A percentile compares a stretch with the other conserved stretches of the same genome.
Evolutionary conservation across 2,113 vertebrate genomes (phyloP).

Genomic region (Emydocephalus ijimae): DNA sequence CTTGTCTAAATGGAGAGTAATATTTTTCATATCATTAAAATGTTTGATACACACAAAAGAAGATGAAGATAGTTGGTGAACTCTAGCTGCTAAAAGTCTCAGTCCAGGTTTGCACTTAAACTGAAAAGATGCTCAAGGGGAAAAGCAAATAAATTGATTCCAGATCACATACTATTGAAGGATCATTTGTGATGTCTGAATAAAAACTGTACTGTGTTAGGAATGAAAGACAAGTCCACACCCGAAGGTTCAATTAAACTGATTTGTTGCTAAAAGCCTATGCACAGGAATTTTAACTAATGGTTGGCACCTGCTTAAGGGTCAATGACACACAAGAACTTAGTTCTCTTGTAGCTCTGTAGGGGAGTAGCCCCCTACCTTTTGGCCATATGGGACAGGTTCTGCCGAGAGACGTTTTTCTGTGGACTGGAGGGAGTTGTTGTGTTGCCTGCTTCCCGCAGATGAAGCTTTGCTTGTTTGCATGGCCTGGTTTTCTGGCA

Average conservation of each 20-base stretch:
- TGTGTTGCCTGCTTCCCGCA: background rate
- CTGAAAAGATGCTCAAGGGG: background rate
- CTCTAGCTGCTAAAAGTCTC: background rate
- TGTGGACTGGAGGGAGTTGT: background rate
- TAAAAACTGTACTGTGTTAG: background rate
- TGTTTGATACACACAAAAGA: background rate
- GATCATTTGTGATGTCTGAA: background rate
- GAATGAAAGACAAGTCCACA: background rate
- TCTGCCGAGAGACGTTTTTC: background rate
- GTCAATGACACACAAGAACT: background rate
- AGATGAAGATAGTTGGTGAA: background rate
- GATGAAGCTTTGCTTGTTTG: background rate
- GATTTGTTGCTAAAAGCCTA: background rate
- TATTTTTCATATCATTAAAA: background rate
- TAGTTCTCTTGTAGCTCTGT: background rate
- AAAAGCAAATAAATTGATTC: background rate
- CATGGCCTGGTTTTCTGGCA: background rate
- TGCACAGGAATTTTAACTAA: background rate
- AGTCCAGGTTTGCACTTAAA: background rate
- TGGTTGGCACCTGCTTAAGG: background rate
- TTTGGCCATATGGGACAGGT: background rate
- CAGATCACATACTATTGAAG: background rate
- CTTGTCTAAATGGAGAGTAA: background rate
- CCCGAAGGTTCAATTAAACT: background rate
- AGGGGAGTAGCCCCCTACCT: background rate